Base-by-base conservation (phyloP, 2,888 invertebrate genomes). In the Glaucopsyche alexis region DNA sequence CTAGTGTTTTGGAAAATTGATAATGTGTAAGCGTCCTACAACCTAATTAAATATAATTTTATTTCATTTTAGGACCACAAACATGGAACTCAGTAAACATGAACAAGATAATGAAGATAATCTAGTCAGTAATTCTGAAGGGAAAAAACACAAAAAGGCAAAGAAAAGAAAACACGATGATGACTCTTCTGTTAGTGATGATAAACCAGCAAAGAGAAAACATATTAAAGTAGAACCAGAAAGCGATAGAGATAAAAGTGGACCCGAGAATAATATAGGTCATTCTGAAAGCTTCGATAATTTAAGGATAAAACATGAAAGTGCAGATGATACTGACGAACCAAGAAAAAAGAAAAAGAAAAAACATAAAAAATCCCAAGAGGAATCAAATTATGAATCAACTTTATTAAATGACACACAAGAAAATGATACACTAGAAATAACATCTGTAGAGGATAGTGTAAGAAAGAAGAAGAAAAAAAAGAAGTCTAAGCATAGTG, bases 291-390 rank as follows among this genome's bases (percentile, higher is more conserved):
- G 79, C 52, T 84, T 80, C 76, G 77, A 87, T 14, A 78, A 86
- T 73, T 74, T 81, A 42, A 80, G 80, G 77, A 85, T 89, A 1
- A 87, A 89, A 74, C 79, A 85, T 76, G 89, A 89, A 73, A 79
- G 84, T 75, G 85, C 85, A 78, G 75, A 82, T 60, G 77, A 79
- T 13, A 64, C 76, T n/a, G 74, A 77, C 29, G 52, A 73, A 47
- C 76, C 72, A 71, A 81, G 76, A 66, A 49, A 71, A 9, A 78
- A 82, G 75, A 80, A 55, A n/a, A 65, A 65, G 45, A 71, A 65
- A 69, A 50, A 74, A 50, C 52, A 74, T n/a, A 65, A 38, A 50
- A 71, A 71, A 47, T 66, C 13, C 13, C 45, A 71, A 65, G 50
- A 75, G 7, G 66, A 66, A 42, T 40, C 45, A 42, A 16, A 47